Evolutionary conservation across 2,797 vertebrate genomes (phyloP), one percentile per base, ranked within the genome.

Genomic region (Neosilurus mollespiculum): DNA sequence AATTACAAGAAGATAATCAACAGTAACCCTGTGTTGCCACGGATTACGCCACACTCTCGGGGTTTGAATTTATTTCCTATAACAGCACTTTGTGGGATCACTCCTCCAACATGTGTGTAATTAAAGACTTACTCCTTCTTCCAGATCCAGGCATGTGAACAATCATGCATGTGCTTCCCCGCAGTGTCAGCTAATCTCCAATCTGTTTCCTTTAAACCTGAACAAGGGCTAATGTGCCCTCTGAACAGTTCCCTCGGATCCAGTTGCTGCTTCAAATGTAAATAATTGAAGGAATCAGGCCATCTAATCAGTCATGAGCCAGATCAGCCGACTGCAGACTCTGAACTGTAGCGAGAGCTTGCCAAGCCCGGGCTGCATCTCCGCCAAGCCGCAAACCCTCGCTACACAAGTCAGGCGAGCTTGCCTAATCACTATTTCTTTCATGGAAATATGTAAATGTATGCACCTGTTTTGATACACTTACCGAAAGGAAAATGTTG

Each of bases 231-330:
- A 75, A 81, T 61, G 11, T 78, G 79, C 22, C 86, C 61, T 58
- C 61, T 15, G 59, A 78, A 85, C 66, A 43, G 12, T 30, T 80
- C 66, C 34, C 54, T 65, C 24, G 24, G 71, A 34, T 64, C 18
- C 51, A 54, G 16, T 16, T 62, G 12, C 78, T 72, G 62, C 76
- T 76, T 62, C 43, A 66, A 59, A 85, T 80, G 80, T 86, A 81
- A 87, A 87, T 87, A 84, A 87, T 62, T 82, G 81, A 83, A 83
- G 65, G 83, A 89, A 86, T 85, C 85, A 81, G 81, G 85, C 79
- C 81, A 84, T 86, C 85, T 84, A 84, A 88, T 87, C 84, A 81
- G 26, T 59, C 69, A 67, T 80, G 62, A 82, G 85, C 78, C 81
- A 85, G 78, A 81, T 79, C 73, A 34, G 16, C 37, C 9, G 9